These are phyloP conservation scores for Taenioides sp. DNA, from an alignment of 2,797 vertebrate genomes.

Conservation along the genomic window DNA sequence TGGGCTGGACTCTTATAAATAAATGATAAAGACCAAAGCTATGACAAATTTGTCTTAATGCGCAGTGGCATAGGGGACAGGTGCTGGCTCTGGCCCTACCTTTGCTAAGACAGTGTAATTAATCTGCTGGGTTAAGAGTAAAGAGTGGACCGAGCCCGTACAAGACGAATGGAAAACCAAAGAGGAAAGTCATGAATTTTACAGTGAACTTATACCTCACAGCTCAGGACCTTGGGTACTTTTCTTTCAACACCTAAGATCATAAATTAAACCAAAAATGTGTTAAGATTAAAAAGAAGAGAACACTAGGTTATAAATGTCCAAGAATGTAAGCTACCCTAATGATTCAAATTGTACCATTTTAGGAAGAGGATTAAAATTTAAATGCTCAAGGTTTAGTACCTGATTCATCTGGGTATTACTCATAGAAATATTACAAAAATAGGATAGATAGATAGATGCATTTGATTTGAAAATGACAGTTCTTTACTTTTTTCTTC, in stretches of 20 bases:
- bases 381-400: neutral
- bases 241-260: constrained; percentile 18
- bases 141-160: constrained; percentile 28
- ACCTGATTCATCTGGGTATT: neutral
- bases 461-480: too few species aligned
- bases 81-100: constrained; percentile 53
- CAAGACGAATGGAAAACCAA: constrained; percentile 67
- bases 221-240: constrained; percentile 50
- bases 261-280: neutral
- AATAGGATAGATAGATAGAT: too few species aligned
- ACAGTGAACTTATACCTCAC: constrained; percentile 52
- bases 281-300: constrained; percentile 1
- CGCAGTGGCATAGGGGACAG: constrained; percentile 64
- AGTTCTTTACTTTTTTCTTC: too few species aligned
- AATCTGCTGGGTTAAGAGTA: constrained; percentile 67
- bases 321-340: neutral
- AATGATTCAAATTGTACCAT: neutral
- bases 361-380: neutral
- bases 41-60: constrained; percentile 68
- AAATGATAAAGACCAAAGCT: constrained; percentile 67
- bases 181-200: constrained; percentile 76
- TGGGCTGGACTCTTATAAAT: constrained; percentile 69
- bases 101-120: constrained; percentile 59
- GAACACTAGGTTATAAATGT: neutral
- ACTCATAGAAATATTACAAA: neutral